A percentile compares a stretch with the other conserved stretches of the same genome.
phyloP scores from a whole-genome alignment of 92 coral and sea anemone species.

The Anthopleura xanthogrammica region DNA sequence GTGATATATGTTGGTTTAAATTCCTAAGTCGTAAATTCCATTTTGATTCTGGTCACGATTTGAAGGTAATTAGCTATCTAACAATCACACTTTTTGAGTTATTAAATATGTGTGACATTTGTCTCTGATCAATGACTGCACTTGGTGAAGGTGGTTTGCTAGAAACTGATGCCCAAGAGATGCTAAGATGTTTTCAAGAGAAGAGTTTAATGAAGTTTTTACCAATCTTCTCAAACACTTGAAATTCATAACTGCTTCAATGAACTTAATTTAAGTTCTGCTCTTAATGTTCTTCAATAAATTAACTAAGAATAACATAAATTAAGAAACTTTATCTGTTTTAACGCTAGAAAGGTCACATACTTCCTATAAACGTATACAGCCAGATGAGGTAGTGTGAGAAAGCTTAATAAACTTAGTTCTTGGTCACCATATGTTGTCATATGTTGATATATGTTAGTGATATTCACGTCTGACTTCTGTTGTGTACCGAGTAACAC shows the following conservation, averaged over 20 bases:
- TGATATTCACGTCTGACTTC: not conserved
- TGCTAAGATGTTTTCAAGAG: not conserved
- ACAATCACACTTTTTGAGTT: not conserved
- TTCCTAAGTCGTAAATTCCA: not conserved
- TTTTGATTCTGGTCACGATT: not conserved
- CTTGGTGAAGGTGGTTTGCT: not conserved
- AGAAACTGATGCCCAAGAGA: not conserved
- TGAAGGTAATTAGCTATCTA: not conserved
- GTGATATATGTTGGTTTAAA: not conserved
- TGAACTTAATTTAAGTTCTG: not conserved
- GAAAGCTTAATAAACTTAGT: not conserved
- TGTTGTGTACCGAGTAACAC: slow-evolving; percentile 13
- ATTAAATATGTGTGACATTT: not conserved
- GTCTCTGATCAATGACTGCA: not conserved
- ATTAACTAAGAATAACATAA: not conserved
- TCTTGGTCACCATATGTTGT: not conserved
- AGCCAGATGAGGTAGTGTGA: not conserved
- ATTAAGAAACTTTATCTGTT: not conserved
- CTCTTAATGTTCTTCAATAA: not conserved
- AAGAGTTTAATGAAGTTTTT: not conserved
- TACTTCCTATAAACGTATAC: not conserved
- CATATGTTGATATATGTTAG: not conserved
- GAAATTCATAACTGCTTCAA: not conserved
- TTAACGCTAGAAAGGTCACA: not conserved
- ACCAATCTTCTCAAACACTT: not conserved